Evolutionary conservation across 1,140 invertebrate genomes (phyloP).

Genomic region (Neomicropteryx cornuta): DNA sequence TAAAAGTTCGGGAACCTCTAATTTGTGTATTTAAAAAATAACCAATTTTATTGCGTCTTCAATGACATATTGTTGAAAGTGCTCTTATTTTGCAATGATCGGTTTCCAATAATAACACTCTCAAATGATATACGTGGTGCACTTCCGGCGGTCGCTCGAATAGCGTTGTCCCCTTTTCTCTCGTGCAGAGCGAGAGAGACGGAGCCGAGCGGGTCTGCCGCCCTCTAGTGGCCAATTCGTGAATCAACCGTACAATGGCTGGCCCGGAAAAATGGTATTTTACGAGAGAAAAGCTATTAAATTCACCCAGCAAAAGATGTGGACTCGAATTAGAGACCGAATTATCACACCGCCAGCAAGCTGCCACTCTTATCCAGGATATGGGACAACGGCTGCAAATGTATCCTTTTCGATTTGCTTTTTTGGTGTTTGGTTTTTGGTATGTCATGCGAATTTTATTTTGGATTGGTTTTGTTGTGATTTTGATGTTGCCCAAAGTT

Average conservation of each 20-base stretch:
- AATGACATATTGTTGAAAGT: too few relatives aligned
- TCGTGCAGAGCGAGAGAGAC: conserved; percentile 35
- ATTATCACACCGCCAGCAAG: conserved; percentile 86
- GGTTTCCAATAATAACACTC: too few relatives aligned
- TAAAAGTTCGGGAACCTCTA: too few relatives aligned
- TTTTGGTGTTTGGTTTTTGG: conserved; percentile 40
- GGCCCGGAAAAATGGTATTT: conserved; percentile 68
- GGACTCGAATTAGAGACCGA: conserved; percentile 89
- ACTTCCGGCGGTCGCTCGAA: conserved; percentile 34
- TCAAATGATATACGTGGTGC: conserved; percentile 37
- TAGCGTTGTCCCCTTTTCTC: conserved; percentile 36
- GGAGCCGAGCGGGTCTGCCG: conserved; percentile 33
- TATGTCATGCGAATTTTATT: conserved; percentile 41
- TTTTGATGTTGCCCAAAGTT: too few relatives aligned
- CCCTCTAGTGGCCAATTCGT: conserved; percentile 34
- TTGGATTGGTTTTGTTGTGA: too few relatives aligned
- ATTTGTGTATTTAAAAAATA: too few relatives aligned
- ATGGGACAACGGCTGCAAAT: conserved; percentile 93
- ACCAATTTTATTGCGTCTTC: too few relatives aligned
- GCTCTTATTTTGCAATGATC: too few relatives aligned
- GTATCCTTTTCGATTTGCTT: conserved; percentile 53
- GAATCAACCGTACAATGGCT: conserved; percentile 39
- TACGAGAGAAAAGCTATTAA: conserved; percentile 77
- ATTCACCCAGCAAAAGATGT: conserved; percentile 78
- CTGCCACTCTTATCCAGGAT: conserved; percentile 94